Base-by-base conservation (phyloP, 1,140 invertebrate genomes). In the Oedothorax gibbosus region DNA sequence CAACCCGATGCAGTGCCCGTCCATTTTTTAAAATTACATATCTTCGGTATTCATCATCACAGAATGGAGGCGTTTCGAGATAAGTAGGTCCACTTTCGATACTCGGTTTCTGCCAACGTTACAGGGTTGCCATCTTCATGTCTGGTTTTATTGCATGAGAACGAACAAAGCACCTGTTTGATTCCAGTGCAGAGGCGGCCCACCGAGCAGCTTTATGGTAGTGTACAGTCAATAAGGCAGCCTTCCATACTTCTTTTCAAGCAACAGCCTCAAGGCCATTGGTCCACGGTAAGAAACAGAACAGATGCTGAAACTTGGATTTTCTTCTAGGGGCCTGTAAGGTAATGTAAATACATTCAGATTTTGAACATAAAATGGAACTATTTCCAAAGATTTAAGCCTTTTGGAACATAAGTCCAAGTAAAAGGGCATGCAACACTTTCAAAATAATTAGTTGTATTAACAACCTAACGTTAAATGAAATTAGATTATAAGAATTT, bases 241-340 rank as follows among this genome's bases (percentile, higher is more conserved):
- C 79, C 79, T 72, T 82, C 79, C 79, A 73, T 72, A 82, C 79
- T 82, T 82, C 79, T 82, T 35, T 72, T 53, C 79, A 82, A 82
- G 79, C 79, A 82, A 82, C 73, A 82, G 79, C 78, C 71, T 82
- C 79, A 82, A 35, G 79, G 79, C 79, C 79, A 82, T 82, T 82
- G 79, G 79, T 82, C 79, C 79, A 82, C 79, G 71, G 53, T 82
- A 82, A 82, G 79, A 72, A 72, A 82, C 64, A 82, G 49, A 82
- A 53, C 79, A 82, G 79, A 72, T 82, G 79, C 79, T 69, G 64
- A 35, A 53, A 60, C 68, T 79, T 71, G 49, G 49, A 14, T 75
- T 57, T 66, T 35, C 53, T 79, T 5, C 2, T 35, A 35, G 35
- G 35, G 64, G 68, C 64, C 77, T 79, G 64, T 21, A 75, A 56